Base-by-base conservation (phyloP, 2,888 invertebrate species). In the Antitype chi region DNA sequence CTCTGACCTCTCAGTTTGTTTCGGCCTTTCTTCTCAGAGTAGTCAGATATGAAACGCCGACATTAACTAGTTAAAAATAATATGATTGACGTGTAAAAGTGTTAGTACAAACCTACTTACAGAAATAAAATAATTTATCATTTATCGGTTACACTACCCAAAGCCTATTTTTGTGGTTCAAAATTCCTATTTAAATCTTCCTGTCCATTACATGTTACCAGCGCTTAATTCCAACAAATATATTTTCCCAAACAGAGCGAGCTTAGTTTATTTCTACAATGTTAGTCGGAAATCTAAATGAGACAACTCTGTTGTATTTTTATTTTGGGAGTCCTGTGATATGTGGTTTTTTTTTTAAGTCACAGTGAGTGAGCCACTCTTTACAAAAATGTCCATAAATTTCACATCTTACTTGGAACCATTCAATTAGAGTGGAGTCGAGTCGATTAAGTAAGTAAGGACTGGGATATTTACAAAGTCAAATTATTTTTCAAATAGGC, bases 171-270 rank as follows among this genome's bases (percentile, higher is more conserved):
- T 79, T 68, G 73, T 67, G 69, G 77, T n/a, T n/a, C n/a, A n/a
- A 78, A 71, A 74, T 80, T 82, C 75, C 74, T 78, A 78, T 76
- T 79, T 72, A 80, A 86, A 85, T 77, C 81, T 79, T 79, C n/a
- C 5, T 75, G 75, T 76, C 32, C 68, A 74, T 76, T 78, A 76
- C 71, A 70, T 52, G 73, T 66, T 66, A 63, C 71, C n/a, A 67
- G 67, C 78, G 74, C 74, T 85, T 84, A 85, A 80, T 78, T 78
- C 84, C 68, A 67, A 71, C 81, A 78, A 80, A 78, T 79, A 80
- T 77, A 79, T 78, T 81, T 81, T 78, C 74, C 77, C 57, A 79
- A 77, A 82, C 76, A 74, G 70, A 81, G 52, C 43, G 57, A 15
- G 76, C 62, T 85, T 70, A 70, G 78, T 85, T 82, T 85, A 72